Conservation (phyloP, 1,140 invertebrate genomes). For the Bombus terrestris region DNA sequence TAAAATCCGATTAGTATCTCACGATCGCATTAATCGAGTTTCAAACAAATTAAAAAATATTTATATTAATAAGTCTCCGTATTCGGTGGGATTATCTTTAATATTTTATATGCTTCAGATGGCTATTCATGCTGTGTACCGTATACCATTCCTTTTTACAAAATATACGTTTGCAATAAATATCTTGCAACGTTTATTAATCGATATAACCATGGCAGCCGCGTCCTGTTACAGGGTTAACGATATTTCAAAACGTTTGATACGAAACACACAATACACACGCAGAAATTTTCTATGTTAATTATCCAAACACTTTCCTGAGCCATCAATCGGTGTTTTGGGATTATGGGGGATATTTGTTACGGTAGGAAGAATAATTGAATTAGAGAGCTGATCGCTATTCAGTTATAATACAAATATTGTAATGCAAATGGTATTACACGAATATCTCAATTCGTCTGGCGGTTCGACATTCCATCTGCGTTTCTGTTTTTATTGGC, state of each 20-base stretch:
- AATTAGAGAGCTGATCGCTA: neutral
- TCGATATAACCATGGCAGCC: accelerated
- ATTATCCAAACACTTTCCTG: too few species aligned
- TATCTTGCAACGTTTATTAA: too few species aligned
- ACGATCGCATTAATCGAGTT: neutral
- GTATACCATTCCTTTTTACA: too few species aligned
- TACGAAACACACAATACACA: too few species aligned
- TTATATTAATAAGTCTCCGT: too few species aligned
- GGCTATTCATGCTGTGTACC: too few species aligned
- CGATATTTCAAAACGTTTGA: neutral
- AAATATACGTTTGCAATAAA: too few species aligned
- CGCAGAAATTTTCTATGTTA: too few species aligned
- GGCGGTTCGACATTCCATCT: neutral
- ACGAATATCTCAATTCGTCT: constrained; percentile 1
- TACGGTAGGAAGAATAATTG: neutral
- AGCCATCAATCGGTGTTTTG: neutral
- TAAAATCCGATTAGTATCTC: too few species aligned
- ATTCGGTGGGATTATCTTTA: too few species aligned
- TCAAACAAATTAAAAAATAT: neutral
- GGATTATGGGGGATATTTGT: neutral
- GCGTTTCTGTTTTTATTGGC: neutral
- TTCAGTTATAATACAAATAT: neutral
- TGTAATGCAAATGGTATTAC: neutral
- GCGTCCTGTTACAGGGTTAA: neutral
- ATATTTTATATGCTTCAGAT: too few species aligned